Percentiles rank a stretch among this genome's conserved stretches.
phyloP scores from a whole-genome alignment of 2,113 vertebrate genomes.

The Struthidea cinerea region DNA sequence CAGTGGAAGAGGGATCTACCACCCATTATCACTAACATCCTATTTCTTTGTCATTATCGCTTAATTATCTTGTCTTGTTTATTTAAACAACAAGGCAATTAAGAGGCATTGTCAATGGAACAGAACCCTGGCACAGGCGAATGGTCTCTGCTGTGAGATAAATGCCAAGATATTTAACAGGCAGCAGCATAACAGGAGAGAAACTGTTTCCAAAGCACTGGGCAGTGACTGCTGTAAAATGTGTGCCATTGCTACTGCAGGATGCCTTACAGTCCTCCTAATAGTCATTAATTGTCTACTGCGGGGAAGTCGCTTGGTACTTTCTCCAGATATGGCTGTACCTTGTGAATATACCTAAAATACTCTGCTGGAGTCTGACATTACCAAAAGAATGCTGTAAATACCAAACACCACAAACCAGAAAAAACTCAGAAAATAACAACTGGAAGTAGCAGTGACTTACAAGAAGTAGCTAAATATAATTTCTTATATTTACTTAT shows the following conservation, averaged over 20 bases:
- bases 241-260: background rate
- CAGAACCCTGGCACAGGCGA: slow-evolving; percentile 42
- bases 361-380: background rate
- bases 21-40: slow-evolving; percentile 30
- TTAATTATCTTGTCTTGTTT: slow-evolving; percentile 69
- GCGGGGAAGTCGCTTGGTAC: background rate
- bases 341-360: background rate
- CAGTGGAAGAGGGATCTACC: background rate
- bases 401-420: background rate
- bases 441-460: background rate
- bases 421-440: background rate
- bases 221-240: slow-evolving; percentile 16
- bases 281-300: background rate
- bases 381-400: background rate
- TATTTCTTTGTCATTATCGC: slow-evolving; percentile 55
- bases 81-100: slow-evolving; percentile 68
- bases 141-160: slow-evolving; percentile 58
- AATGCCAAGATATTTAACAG: slow-evolving; percentile 60
- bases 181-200: slow-evolving; percentile 15
- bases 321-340: background rate
- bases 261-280: background rate
- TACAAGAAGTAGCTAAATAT: background rate
- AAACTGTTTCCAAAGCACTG: slow-evolving; percentile 38
- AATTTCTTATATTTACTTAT: background rate
- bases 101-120: slow-evolving; percentile 63